phyloP scores from a whole-genome alignment of 2,113 vertebrate genomes.

The Neolamprologus ventralis region DNA sequence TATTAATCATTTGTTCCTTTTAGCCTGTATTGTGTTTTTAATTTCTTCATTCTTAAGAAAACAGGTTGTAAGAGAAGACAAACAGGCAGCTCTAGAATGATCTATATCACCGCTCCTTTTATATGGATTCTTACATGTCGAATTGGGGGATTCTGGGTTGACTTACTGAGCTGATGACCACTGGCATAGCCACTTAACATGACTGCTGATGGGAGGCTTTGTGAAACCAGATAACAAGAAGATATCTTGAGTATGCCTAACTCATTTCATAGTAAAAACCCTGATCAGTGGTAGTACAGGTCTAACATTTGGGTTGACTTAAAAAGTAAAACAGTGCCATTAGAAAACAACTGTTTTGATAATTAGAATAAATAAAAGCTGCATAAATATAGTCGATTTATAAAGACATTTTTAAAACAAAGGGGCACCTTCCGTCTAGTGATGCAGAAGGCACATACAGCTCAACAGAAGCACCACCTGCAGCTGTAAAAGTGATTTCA shows the following conservation, averaged over 20 bases:
- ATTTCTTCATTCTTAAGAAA: neutral
- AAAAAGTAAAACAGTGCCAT: neutral
- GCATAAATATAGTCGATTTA: neutral
- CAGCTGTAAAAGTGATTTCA: neutral
- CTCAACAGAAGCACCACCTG: neutral
- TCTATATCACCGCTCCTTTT: neutral
- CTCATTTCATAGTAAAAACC: neutral
- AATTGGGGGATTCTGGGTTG: neutral
- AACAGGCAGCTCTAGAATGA: neutral
- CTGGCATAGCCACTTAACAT: neutral
- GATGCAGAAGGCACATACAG: neutral
- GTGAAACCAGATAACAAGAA: neutral
- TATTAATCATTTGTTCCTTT: neutral
- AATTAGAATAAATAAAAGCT: neutral
- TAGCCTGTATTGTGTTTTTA: neutral
- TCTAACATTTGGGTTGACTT: neutral
- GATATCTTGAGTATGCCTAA: neutral
- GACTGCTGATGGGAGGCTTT: neutral
- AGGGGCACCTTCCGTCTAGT: neutral
- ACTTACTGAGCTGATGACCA: neutral
- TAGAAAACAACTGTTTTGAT: neutral
- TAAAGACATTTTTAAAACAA: neutral
- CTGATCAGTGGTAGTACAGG: neutral
- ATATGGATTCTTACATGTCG: neutral
- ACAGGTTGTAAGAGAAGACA: neutral